phyloP scores from a whole-genome alignment of 1,140 invertebrate genomes.

The Panagrolaimus sp. region DNA sequence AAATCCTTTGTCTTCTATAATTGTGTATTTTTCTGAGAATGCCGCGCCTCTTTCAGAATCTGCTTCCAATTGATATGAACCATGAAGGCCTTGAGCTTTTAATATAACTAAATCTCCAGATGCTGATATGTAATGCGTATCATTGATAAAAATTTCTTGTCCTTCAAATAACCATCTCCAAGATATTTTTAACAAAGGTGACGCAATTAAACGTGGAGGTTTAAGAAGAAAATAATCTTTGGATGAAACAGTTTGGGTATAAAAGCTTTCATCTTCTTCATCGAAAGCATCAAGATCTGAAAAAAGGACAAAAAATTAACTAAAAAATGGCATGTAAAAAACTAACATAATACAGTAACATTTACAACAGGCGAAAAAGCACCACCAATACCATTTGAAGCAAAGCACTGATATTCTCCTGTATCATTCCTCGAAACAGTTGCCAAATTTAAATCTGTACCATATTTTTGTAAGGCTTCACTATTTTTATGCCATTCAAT shows the following conservation, averaged over 20 bases:
- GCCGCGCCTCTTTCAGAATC: conserved; percentile 21
- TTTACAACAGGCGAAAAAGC: conserved; percentile 25
- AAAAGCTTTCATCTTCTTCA: conserved; percentile 22
- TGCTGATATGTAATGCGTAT: conserved; percentile 24
- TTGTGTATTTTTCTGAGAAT: conserved; percentile 24
- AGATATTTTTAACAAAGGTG: conserved; percentile 15
- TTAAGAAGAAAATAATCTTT: conserved; percentile 20
- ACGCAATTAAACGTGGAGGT: conserved; percentile 20
- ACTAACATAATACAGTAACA: conserved; percentile 29
- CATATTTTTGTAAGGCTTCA: conserved; percentile 11
- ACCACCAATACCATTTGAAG: conserved; percentile 25
- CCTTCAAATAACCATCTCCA: conserved; percentile 26
- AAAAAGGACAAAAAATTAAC: conserved; percentile 9
- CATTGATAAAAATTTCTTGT: conserved; percentile 24
- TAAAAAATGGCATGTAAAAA: background rate
- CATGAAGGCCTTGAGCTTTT: conserved; percentile 17
- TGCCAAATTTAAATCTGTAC: conserved; percentile 11
- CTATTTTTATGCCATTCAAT: conserved; percentile 23
- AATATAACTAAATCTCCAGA: conserved; percentile 25
- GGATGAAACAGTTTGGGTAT: conserved; percentile 2
- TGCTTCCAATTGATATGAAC: conserved; percentile 26
- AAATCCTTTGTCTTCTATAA: conserved; percentile 17
- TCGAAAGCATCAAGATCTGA: conserved; percentile 34
- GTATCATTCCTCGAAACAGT: conserved; percentile 12
- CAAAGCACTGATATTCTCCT: conserved; percentile 27